A percentile compares a stretch with the other conserved stretches of the same genome.
These are phyloP conservation scores for Sinosuthora webbiana DNA, from an alignment of 2,113 vertebrate species.

Conservation along the genomic window DNA sequence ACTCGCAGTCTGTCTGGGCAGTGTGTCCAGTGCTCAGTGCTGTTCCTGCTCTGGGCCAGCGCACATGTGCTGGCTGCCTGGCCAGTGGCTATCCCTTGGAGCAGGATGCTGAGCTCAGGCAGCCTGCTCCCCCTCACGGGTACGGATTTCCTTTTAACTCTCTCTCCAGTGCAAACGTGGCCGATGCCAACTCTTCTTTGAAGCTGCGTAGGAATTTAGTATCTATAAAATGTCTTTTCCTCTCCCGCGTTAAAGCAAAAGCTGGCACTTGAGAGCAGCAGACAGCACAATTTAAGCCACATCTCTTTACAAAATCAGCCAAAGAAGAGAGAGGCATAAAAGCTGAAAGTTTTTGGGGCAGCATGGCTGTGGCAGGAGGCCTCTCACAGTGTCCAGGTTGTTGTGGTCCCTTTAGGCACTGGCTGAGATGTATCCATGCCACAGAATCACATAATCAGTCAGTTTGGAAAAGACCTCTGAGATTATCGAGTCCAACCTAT, in stretches of 20 bases:
- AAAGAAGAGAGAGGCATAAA: neutral
- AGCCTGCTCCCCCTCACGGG: too few relatives aligned
- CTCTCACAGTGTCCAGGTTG: accelerated
- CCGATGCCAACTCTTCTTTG: accelerated
- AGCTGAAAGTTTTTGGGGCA: accelerated
- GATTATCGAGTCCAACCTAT: neutral
- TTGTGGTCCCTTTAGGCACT: neutral
- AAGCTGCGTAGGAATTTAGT: neutral
- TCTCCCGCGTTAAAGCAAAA: neutral
- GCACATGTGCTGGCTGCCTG: too few relatives aligned
- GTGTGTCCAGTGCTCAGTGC: neutral
- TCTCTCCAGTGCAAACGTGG: neutral
- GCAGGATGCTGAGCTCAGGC: accelerated
- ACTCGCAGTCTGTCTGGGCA: neutral
- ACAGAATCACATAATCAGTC: neutral
- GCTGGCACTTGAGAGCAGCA: accelerated
- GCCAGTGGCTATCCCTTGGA: accelerated
- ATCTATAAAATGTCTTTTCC: neutral
- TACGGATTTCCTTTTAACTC: neutral
- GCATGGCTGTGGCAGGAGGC: accelerated
- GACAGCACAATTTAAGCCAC: neutral
- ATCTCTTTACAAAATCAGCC: neutral
- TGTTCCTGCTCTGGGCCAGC: neutral
- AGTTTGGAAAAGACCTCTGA: neutral
- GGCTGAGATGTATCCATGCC: neutral